phyloP scores from a whole-genome alignment of 2,113 vertebrate species.

The Catagonus wagneri region DNA sequence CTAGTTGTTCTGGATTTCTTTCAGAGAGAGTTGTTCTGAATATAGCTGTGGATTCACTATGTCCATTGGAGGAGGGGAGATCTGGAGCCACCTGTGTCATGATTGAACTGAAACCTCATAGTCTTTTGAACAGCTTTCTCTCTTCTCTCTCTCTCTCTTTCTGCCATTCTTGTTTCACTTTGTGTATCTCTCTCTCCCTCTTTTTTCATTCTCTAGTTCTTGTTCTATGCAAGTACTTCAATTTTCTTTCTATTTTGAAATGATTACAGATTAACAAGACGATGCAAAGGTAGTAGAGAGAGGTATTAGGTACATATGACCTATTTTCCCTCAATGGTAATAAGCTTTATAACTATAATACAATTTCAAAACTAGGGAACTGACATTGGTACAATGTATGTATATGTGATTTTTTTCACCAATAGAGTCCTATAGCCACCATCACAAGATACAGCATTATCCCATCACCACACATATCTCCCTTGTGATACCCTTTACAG shows the following conservation, averaged over 20 bases:
- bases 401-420: neutral
- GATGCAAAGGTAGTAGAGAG: neutral
- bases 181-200: neutral
- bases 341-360: neutral
- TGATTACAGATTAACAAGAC: neutral
- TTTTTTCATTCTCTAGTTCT: neutral
- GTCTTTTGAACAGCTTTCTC: fast-evolving
- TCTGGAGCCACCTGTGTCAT: neutral
- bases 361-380: neutral
- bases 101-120: neutral
- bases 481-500: neutral
- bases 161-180: neutral
- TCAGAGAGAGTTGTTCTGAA: too few species aligned
- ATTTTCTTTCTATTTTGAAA: too few species aligned
- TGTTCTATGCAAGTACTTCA: neutral
- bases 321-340: neutral
- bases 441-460: neutral
- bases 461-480: neutral
- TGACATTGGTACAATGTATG: neutral
- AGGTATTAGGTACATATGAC: neutral
- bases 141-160: neutral
- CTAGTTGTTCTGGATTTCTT: too few species aligned
- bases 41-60: too few species aligned
- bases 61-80: neutral
- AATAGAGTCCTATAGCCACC: neutral